Conservation (phyloP, 2,113 vertebrate species). For the Trachemys scripta region DNA sequence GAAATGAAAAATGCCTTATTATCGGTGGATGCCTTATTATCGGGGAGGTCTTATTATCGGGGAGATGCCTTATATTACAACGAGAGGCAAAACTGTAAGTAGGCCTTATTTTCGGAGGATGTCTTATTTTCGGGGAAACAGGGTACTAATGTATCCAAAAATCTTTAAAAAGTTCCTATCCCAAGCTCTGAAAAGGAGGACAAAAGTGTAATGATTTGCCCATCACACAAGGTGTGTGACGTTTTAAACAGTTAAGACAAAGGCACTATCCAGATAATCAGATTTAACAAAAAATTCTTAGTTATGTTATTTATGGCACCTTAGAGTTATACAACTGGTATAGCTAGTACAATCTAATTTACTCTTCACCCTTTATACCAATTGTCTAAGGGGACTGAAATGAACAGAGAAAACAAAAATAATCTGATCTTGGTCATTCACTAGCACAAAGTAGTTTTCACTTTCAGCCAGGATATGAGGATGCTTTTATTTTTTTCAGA, state of each 20-base stretch:
- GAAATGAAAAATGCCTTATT: too few species aligned
- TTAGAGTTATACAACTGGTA: neutral
- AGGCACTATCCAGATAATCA: neutral
- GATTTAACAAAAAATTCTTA: neutral
- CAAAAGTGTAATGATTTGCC: neutral
- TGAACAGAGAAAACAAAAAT: neutral
- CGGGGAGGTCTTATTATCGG: too few species aligned
- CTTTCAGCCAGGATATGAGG: neutral
- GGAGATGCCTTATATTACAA: too few species aligned
- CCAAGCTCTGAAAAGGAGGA: neutral
- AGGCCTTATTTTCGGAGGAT: too few species aligned
- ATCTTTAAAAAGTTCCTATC: neutral
- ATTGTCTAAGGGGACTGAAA: neutral
- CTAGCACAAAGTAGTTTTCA: neutral
- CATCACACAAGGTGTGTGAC: neutral
- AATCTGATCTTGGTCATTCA: neutral
- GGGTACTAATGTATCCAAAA: neutral
- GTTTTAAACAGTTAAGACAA: neutral
- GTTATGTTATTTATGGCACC: neutral
- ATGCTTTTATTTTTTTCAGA: neutral
- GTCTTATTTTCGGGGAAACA: too few species aligned
- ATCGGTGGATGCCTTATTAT: too few species aligned
- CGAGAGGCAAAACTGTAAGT: too few species aligned
- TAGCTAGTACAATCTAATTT: neutral
- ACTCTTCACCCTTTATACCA: neutral